Evolutionary conservation across 1,140 invertebrate species (phyloP), one percentile per base, ranked within the genome.

Genomic region (Hypsibius dujardini): DNA sequence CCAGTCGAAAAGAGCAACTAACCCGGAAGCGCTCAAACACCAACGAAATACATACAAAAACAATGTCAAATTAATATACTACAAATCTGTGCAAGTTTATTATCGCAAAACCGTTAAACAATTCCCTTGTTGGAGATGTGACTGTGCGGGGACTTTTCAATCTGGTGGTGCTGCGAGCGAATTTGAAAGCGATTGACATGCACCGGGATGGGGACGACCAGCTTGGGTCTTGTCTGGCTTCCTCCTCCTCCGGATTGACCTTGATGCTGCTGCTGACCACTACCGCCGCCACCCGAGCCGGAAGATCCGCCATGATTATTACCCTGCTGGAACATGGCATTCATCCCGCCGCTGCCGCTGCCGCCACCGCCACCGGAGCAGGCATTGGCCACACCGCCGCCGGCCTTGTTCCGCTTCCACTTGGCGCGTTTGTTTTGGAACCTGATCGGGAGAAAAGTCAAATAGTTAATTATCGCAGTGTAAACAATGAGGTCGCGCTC

Each of bases 361-460:
- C 46, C 69, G 72, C 7, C 76, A 75, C 1, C 71, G 14, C 56
- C 71, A 47, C 46, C 47, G 40, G 71, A n/a, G 42, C 75, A 71
- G 1, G 83, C 82, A 0, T 86, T 85, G 28, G 84, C 86, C 46
- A 88, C 79, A 1, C n/a, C 60, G 60, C 2, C 73, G 59, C 90
- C 90, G 0, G 92, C 91, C 82, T 95, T 95, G 0, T 95, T 91
- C 0, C 93, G 81, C 83, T 97, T 97, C 93, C 94, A 97, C 80
- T 98, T 97, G 12, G 94, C 94, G n/a, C 94, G 83, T 1, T 94
- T 85, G 78, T 98, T 98, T 83, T 98, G 94, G 78, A 97, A 98
- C 95, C 94, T 97, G 73, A 97, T 96, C 84, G 3, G n/a, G 50
- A 7, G n/a, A 67, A 67, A 12, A 67, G 62, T 67, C 73, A 67